Percentiles rank a stretch among this genome's conserved stretches.
Conservation (phyloP, 2,888 invertebrate genomes). For the Xestia xanthographa region DNA sequence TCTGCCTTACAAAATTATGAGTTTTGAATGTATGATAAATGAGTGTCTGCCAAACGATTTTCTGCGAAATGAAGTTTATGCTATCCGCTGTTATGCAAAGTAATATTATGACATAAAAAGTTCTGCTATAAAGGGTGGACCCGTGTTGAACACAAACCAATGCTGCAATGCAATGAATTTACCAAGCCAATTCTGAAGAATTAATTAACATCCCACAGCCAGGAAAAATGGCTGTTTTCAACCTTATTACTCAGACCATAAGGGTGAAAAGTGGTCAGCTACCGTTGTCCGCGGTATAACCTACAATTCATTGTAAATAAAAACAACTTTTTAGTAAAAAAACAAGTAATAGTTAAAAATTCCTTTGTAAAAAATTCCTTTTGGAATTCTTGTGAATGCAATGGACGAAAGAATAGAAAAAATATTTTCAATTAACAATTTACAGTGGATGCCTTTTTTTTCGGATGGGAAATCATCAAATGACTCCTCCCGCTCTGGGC, state of each 20-base stretch:
- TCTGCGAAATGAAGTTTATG: no score
- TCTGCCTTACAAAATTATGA: no score
- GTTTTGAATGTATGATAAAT: no score
- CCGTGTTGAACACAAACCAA: background rate
- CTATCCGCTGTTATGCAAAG: no score
- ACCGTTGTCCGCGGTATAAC: no score
- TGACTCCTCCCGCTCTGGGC: no score
- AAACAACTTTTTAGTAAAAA: background rate
- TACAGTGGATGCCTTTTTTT: no score
- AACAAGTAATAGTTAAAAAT: background rate
- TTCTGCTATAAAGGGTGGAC: no score
- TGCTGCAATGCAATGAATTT: background rate
- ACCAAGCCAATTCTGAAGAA: background rate
- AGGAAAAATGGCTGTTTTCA: background rate
- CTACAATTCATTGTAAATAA: background rate
- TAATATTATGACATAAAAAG: no score
- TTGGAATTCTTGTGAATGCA: background rate
- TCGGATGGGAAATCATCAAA: no score
- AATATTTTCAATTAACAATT: background rate
- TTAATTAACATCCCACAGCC: background rate
- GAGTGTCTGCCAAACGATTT: no score
- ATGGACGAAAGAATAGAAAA: background rate
- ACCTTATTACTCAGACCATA: background rate
- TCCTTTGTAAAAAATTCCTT: background rate
- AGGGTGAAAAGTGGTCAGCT: background rate